Conservation (phyloP, 92 coral and sea anemone species). For the Porites divaricata region DNA sequence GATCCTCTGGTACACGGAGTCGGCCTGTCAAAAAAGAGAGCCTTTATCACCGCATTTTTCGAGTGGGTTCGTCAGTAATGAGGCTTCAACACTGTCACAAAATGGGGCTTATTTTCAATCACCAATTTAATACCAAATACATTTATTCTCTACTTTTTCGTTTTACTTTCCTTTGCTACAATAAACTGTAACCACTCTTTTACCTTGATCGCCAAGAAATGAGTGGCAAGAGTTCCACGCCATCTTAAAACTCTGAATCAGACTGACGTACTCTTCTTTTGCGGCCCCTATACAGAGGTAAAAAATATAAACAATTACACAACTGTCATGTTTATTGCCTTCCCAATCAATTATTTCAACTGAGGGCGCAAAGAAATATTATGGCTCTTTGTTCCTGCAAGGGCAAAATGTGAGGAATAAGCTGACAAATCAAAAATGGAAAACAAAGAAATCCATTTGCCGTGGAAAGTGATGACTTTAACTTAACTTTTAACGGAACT, state of each 20-base stretch:
- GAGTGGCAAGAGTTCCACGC: slow-evolving; percentile 85
- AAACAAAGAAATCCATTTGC: not conserved
- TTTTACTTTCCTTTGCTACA: not conserved
- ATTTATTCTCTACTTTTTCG: no score
- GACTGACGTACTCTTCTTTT: slow-evolving; percentile 45
- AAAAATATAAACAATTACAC: not conserved
- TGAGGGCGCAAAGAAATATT: no score
- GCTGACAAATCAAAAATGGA: no score
- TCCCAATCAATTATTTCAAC: no score
- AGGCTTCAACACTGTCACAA: not conserved
- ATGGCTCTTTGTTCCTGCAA: not conserved
- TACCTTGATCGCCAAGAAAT: slow-evolving; percentile 71
- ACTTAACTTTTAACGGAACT: not conserved
- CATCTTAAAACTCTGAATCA: slow-evolving; percentile 70
- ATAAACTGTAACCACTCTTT: not conserved
- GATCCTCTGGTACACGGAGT: slow-evolving; percentile 52
- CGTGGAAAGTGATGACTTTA: not conserved
- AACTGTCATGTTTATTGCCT: no score
- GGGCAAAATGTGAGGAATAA: not conserved
- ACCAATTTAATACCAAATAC: no score
- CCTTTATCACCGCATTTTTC: not conserved
- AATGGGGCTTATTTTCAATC: not conserved
- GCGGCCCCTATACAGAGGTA: slow-evolving; percentile 46
- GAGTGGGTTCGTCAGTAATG: not conserved
- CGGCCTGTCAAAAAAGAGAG: slow-evolving; percentile 39